These are phyloP conservation scores for Lingula anatina DNA, from an alignment of 2,888 invertebrate genomes.

Conservation along the genomic window DNA sequence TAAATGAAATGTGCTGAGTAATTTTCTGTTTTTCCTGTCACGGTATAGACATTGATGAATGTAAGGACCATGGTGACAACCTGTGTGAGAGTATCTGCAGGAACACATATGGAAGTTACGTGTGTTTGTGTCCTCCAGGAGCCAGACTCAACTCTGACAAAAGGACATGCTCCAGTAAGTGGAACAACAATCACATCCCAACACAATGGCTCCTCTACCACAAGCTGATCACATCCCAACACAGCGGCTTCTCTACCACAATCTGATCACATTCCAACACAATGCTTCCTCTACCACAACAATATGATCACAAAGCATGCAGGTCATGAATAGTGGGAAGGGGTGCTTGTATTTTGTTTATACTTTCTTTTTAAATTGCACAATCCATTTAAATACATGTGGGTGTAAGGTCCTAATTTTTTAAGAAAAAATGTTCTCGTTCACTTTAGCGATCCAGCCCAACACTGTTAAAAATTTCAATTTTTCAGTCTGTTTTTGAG, in stretches of 20 bases:
- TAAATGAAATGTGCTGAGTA: background rate
- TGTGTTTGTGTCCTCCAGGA: constrained; percentile 25
- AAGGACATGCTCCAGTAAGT: constrained; percentile 22
- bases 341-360: background rate
- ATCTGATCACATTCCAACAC: no score
- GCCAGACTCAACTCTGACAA: constrained; percentile 15
- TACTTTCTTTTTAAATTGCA: background rate
- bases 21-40: background rate
- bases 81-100: constrained; percentile 21
- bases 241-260: no score
- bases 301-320: no score
- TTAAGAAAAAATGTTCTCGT: no score
- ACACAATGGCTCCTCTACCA: background rate
- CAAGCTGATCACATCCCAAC: background rate
- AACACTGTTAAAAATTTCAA: background rate
- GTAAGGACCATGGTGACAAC: constrained; percentile 8
- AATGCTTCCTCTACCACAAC: no score
- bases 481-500: background rate
- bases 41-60: constrained; percentile 27
- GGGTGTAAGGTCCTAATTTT: background rate
- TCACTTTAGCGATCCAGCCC: no score
- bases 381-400: background rate
- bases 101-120: constrained; percentile 22
- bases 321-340: no score
- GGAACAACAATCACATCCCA: background rate